Evolutionary conservation across 2,888 invertebrate species (phyloP), one percentile per base, ranked within the genome.

Genomic region (Lucinisca nassula): DNA sequence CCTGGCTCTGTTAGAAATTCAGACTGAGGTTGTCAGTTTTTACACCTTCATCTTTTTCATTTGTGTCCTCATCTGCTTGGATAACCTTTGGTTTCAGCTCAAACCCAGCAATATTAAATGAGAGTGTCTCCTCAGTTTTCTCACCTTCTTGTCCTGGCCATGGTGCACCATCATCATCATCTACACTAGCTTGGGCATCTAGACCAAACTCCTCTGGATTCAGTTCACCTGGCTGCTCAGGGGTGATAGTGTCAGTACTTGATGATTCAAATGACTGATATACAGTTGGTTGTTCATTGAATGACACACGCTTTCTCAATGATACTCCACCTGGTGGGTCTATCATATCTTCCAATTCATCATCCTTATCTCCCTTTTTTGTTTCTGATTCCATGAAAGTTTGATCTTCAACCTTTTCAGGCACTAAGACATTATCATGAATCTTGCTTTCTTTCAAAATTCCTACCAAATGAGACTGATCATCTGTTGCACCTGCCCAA

Each of bases 171-270:
- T 86, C 82, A 40, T 84, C 79, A 27, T 49, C 32, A 67, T 75
- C 79, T 45, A 45, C 77, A 79, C 35, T 61, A 30, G 30, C 79
- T 67, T 90, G 88, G 49, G 74, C 76, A 78, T 90, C 88, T 14
- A 90, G 76, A 61, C 90, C 82, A 35, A 84, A 86, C 27, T 74
- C 79, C n/a, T 83, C 45, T 58, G 86, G 45, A 45, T 88, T 84
- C 77, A 90, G 83, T 0, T 87, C 88, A 21, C 55, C 81, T 24
- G 77, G 77, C 14, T 61, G 84, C 40, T 92, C 92, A 17, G 92
- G 92, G 12, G 92, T 92, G 4, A 86, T 79, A n/a, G 92, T 92
- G 27, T 90, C 92, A 10, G 92, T 92, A 51, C 92, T 92, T 1
- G 88, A 76, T 14, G 72, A 58, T 55, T 90, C 90, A 82, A 79